Percentiles rank a stretch among this genome's conserved stretches.
Conservation (phyloP, 2,797 vertebrate genomes). For the Anisognathus igniventris region DNA sequence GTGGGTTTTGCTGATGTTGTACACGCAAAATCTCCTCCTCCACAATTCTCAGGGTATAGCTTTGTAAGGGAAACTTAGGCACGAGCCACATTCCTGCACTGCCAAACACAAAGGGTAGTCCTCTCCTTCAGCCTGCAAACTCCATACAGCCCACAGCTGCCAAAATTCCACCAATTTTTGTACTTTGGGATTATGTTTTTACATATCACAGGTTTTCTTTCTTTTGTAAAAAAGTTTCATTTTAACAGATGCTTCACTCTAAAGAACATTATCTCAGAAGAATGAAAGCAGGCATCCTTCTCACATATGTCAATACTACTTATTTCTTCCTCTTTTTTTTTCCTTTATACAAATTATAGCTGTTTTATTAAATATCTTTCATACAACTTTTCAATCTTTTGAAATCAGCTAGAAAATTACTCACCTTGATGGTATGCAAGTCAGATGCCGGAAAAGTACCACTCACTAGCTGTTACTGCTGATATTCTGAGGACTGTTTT, state of each 20-base stretch:
- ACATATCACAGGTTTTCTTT: not conserved
- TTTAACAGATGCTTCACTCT: slow-evolving; percentile 30
- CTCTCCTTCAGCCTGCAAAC: not conserved
- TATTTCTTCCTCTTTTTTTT: not conserved
- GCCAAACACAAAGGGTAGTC: not conserved
- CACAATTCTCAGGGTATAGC: not conserved
- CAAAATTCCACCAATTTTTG: not conserved
- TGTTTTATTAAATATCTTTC: not conserved
- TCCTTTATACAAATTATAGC: not conserved
- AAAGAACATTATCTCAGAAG: slow-evolving; percentile 6
- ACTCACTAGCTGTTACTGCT: slow-evolving; percentile 25
- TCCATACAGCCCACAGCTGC: not conserved
- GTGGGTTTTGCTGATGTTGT: not conserved
- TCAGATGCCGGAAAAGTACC: slow-evolving; percentile 69
- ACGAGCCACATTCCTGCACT: not conserved
- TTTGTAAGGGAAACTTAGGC: not conserved
- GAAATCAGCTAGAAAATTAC: slow-evolving; percentile 3
- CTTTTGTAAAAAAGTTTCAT: slow-evolving; percentile 16
- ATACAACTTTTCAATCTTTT: not conserved
- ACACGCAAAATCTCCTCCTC: not conserved
- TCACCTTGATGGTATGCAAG: slow-evolving; percentile 29
- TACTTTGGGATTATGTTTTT: not conserved
- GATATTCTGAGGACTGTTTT: not conserved
- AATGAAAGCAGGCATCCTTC: slow-evolving; percentile 25
- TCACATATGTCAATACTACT: not conserved